A percentile compares a stretch with the other conserved stretches of the same genome.
phyloP scores from a whole-genome alignment of 2,113 vertebrate species.

The Microtus montanus region DNA sequence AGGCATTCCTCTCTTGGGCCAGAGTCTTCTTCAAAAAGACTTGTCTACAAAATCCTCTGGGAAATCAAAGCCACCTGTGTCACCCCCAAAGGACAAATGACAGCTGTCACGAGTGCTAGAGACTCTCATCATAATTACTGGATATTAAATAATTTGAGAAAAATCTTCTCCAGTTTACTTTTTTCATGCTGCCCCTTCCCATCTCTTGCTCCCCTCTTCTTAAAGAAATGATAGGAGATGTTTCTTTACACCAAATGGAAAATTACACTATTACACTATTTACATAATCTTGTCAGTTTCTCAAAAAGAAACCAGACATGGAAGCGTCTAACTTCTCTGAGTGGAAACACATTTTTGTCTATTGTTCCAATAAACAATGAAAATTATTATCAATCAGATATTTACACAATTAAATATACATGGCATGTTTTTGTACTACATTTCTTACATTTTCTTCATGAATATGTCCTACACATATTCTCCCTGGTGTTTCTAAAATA shows the following conservation, averaged over 20 bases:
- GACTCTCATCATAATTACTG: background rate
- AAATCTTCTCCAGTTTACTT: background rate
- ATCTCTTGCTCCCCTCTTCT: background rate
- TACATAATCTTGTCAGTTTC: conserved; percentile 28
- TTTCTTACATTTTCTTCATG: background rate
- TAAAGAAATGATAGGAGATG: background rate
- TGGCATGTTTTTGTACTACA: background rate
- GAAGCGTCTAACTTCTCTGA: background rate
- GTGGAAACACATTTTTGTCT: background rate
- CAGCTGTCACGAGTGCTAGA: background rate
- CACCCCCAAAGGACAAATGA: background rate
- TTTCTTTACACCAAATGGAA: background rate
- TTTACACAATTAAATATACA: background rate
- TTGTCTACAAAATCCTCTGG: background rate
- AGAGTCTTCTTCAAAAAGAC: background rate
- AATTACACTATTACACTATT: background rate
- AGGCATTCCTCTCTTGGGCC: background rate
- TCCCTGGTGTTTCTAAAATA: background rate
- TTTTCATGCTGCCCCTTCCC: background rate
- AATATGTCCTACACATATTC: background rate
- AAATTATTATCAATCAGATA: background rate
- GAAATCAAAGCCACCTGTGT: background rate
- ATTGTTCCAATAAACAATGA: background rate
- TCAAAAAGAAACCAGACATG: background rate
- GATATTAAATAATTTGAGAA: background rate